Evolutionary conservation across 64 coral and sea anemone genomes (phyloP).

Genomic region (Montipora efflorescens): DNA sequence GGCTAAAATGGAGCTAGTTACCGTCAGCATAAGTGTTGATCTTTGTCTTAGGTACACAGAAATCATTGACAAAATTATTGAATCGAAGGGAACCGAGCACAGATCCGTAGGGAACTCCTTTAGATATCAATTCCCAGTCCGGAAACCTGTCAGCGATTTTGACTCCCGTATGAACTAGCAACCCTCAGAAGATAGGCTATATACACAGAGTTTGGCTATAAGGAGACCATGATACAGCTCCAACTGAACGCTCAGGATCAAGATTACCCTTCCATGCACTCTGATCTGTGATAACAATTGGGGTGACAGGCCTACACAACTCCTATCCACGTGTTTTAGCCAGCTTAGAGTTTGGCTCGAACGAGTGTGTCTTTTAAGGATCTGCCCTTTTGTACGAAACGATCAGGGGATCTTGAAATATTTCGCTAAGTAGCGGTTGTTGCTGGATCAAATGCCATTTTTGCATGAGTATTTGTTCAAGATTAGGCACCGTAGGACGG

Average conservation of each 20-base stretch:
- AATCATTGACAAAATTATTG: neutral
- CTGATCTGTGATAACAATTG: neutral
- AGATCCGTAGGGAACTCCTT: slow-evolving; percentile 4
- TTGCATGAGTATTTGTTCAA: too few species aligned
- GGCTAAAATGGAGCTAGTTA: slow-evolving; percentile 60
- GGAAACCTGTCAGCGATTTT: neutral
- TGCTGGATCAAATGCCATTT: too few species aligned
- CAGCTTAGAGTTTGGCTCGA: too few species aligned
- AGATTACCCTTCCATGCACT: too few species aligned
- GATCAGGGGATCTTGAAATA: too few species aligned
- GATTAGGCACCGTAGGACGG: too few species aligned
- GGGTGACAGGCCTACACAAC: too few species aligned
- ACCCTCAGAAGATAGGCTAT: neutral
- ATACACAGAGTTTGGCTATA: neutral
- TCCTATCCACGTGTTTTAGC: too few species aligned
- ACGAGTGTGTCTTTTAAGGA: too few species aligned
- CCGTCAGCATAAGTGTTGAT: slow-evolving; percentile 40
- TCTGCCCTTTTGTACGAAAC: too few species aligned
- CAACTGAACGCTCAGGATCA: neutral
- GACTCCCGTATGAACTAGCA: neutral
- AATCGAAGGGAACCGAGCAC: neutral
- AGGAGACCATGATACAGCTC: neutral
- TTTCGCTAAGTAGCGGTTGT: too few species aligned
- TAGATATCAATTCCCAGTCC: neutral
- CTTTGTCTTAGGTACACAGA: slow-evolving; percentile 15